Percentiles rank a stretch among this genome's conserved stretches.
phyloP scores from a whole-genome alignment of 2,797 vertebrate species.

The Poeciliopsis paucimaculata region DNA sequence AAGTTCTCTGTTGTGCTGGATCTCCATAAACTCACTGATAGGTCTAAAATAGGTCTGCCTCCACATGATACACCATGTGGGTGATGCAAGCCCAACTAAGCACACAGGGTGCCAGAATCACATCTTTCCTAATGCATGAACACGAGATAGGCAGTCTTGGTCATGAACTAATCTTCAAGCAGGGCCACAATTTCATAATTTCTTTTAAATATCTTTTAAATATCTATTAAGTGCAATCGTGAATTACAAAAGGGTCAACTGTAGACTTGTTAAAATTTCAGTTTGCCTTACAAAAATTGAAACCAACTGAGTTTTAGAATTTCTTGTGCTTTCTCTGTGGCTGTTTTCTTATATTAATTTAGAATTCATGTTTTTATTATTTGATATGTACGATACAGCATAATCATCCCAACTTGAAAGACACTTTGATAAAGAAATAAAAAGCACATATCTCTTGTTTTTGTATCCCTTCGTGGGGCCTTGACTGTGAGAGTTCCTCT shows the following conservation, averaged over 20 bases:
- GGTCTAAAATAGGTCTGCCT: constrained; percentile 3
- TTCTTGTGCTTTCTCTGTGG: neutral
- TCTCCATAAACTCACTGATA: neutral
- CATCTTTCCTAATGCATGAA: neutral
- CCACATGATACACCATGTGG: neutral
- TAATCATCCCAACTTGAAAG: neutral
- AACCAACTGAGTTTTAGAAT: neutral
- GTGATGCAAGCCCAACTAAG: neutral
- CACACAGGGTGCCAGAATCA: neutral
- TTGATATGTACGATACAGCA: neutral
- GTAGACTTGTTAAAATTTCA: neutral
- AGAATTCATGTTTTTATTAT: neutral
- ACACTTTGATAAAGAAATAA: neutral
- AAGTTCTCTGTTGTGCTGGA: neutral
- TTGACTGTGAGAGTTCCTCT: neutral
- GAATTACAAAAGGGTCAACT: no score
- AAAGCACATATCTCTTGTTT: neutral
- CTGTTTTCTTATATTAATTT: neutral
- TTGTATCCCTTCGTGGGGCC: neutral
- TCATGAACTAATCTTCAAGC: neutral
- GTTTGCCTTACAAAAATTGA: neutral
- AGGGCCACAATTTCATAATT: neutral
- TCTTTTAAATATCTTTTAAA: neutral
- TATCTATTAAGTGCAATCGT: neutral
- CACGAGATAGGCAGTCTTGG: neutral